Evolutionary conservation across 2,888 invertebrate species (phyloP), one percentile per base, ranked within the genome.

Genomic region (Apamea anceps): DNA sequence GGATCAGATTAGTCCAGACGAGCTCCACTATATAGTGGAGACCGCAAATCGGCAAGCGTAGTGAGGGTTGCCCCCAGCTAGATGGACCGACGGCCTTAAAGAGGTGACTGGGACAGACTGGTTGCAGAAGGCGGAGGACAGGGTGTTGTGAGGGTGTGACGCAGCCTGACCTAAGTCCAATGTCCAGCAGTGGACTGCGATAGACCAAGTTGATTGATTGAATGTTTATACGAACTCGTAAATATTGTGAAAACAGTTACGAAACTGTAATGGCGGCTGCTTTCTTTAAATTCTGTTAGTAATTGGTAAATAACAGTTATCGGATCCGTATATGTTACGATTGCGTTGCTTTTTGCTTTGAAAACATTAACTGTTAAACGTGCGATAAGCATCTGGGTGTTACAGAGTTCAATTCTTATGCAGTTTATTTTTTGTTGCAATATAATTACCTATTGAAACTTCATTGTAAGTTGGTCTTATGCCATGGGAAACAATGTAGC

Each of bases 321-420:
- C 77, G 81, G 84, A 83, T 80, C 85, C 60, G 63, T 45, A 45
- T 75, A 81, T 81, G 88, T 87, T 87, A 72, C 79, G 81, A 77
- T 87, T 76, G 48, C 54, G 68, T 68, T n/a, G 75, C 66, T 57
- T 28, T 81, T 67, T 87, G 87, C 79, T 87, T 87, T 87, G 85
- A 87, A 87, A 87, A 87, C 88, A 87, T 87, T 63, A 13, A 75
- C 74, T 66, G 76, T 77, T 77, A 60, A 66, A 77, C 63, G 18
- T 7, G 57, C 57, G 77, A 70, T 81, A 83, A 65, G n/a, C 25
- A 70, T 12, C 4, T 63, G 21, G 15, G 42, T 54, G 0, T 60
- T 25, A 21, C 66, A 60, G 28, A 48, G 48, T 76, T 62, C n/a
- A 51, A 48, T 60, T 60, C 60, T 6, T 42, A 6, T 54, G n/a